Base-by-base conservation (phyloP, 2,888 invertebrate species). In the Capitulum mitella region DNA sequence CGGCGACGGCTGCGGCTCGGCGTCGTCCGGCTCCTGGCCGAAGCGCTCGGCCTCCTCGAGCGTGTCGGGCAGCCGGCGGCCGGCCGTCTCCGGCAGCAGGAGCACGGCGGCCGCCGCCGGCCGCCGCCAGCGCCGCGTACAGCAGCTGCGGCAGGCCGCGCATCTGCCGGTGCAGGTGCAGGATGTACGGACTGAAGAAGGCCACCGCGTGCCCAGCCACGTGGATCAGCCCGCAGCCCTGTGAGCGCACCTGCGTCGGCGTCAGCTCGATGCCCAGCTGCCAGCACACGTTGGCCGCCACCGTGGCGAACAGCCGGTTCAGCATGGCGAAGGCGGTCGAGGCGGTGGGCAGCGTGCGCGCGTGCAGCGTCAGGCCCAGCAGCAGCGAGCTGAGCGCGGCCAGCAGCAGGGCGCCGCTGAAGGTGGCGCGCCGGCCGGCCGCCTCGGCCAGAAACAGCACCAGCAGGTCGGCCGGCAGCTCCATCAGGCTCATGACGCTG, bases 51-150 rank as follows among this genome's bases (percentile, higher is more conserved):
- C 81, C 64, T 81, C 80, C 32, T 75, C 37, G 19, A 81, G 75
- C 14, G 80, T 78, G 78, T 81, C 81, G 1, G 81, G 81, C 6
- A 81, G 77, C n/a, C 77, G 79, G 64, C 80, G 78, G 32, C 79
- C 77, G 26, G 79, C 43, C 0, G 81, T 81, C 79, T 81, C 81
- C 3, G 81, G 81, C 54, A 81, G 78, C 51, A 80, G 43, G 29
- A 79, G 34, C 29, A 78, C 46, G 22, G 78, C 43, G 32, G 64
- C n/a, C 26, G 16, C 79, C 80, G 16, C 80, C 80, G 10, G 10
- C 76, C 14, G 79, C 37, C n/a, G 79, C 78, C 26, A 77, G 61
- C 48, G 78, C 32, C 3, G 80, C 80, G 61, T 79, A 58, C 32
- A 78, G 78, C 26, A 78, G 6, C 78, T 79, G 79, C 12, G 81